Evolutionary conservation across 2,113 vertebrate genomes (phyloP).

Genomic region (Plecotus auritus): DNA sequence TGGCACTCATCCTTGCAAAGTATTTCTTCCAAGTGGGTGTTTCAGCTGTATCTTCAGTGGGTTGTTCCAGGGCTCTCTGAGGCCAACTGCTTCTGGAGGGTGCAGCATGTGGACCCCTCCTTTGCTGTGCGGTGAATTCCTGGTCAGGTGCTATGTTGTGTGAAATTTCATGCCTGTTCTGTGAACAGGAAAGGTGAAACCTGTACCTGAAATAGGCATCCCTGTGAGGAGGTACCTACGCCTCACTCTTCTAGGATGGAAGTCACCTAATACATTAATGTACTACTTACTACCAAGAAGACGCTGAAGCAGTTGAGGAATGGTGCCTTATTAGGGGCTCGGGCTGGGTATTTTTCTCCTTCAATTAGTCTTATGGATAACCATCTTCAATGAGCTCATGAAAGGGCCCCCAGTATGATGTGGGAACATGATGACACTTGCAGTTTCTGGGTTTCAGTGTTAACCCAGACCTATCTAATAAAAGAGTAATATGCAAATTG

Average conservation of each 20-base stretch:
- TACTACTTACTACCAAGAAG: not conserved
- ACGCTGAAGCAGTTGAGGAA: not conserved
- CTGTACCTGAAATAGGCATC: not conserved
- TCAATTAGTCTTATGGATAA: not conserved
- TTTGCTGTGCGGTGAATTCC: not conserved
- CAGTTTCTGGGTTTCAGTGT: not conserved
- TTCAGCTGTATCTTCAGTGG: not conserved
- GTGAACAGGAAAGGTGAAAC: not conserved
- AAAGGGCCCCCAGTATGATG: not conserved
- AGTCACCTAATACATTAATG: not conserved
- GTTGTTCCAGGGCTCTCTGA: not conserved
- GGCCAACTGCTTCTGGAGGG: not conserved
- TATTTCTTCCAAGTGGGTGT: not conserved
- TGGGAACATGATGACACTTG: not conserved
- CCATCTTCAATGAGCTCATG: not conserved
- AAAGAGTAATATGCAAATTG: no score
- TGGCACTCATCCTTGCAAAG: not conserved
- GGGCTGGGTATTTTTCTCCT: not conserved
- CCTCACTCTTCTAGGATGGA: not conserved
- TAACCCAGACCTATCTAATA: not conserved
- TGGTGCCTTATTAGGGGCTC: not conserved
- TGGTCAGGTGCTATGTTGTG: not conserved
- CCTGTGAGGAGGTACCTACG: not conserved
- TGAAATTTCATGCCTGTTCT: not conserved
- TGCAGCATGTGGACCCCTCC: not conserved